Base-by-base conservation (phyloP, 2,888 invertebrate species). In the Callosobruchus maculatus region DNA sequence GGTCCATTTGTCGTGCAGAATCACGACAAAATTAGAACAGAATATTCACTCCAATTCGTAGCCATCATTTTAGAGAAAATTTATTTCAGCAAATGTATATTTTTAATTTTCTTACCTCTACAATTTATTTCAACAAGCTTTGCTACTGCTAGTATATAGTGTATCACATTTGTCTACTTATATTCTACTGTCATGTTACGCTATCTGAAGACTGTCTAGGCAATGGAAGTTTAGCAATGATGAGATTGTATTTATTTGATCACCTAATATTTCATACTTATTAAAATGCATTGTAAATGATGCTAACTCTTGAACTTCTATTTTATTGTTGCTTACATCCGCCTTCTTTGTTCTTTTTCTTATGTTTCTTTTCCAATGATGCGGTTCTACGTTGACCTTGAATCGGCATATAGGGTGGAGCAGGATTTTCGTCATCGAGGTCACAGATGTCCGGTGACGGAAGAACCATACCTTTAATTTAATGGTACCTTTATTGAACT, bases 341-440 rank as follows among this genome's bases (percentile, higher is more conserved):
- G 21, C 85, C 84, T 75, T 86, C 86, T 75, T 85, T 85, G 31
- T 77, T 80, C 73, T 84, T 85, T 75, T 83, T 84, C 77, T 86
- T 86, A 78, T 89, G 89, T 78, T 90, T 89, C 82, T 92, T 92
- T 81, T 91, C 90, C 75, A 90, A 88, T 76, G 91, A 90, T n/a
- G 91, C 88, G 0, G 89, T 90, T 80, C 93, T 88, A 76, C 93
- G 88, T 81, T 93, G 93, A 71, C 93, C 93, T 85, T 93, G 93
- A 82, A 94, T 93, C 71, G 93, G 93, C 93, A 94, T 93, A 83
- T 94, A 93, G 73, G 93, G 93, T 7, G 93, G 92, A 68, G 89
- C 90, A 69, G 90, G 89, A 78, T 88, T 88, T 70, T 89, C 88
- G 80, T 91, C 91, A 82, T 87, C 87, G 49, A 83, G 81, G 68